phyloP scores from a whole-genome alignment of 2,113 vertebrate genomes.

The Mesembrinibis cayennensis region DNA sequence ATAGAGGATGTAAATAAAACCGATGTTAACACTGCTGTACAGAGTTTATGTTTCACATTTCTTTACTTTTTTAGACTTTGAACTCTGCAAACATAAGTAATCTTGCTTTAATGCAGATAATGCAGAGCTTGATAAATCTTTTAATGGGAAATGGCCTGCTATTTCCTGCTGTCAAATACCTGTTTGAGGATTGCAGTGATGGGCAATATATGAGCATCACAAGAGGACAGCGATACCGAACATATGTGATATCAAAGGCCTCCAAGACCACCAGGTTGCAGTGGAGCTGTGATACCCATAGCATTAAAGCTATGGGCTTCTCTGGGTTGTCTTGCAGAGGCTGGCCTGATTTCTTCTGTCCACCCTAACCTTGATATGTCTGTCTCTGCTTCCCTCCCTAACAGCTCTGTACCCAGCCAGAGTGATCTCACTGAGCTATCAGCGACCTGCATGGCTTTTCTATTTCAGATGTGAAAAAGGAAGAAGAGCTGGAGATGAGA shows the following conservation, averaged over 20 bases:
- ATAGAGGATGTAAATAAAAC: background rate
- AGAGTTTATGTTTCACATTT: background rate
- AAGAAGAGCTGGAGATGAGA: background rate
- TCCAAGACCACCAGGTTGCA: background rate
- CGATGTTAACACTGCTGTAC: background rate
- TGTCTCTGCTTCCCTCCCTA: background rate
- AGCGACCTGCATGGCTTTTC: background rate
- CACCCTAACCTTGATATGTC: background rate
- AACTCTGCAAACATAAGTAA: background rate
- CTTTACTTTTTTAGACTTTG: background rate
- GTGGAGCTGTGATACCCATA: background rate
- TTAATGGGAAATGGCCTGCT: background rate
- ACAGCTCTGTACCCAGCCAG: background rate
- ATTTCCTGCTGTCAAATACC: background rate
- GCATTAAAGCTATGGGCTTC: background rate
- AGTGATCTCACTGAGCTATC: background rate
- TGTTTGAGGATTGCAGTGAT: background rate
- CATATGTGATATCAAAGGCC: background rate
- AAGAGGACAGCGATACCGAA: background rate
- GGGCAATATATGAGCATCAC: background rate
- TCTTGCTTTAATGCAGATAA: background rate
- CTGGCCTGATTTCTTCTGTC: background rate
- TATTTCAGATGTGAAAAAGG: background rate
- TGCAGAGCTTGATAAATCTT: background rate
- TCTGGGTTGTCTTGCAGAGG: background rate